phyloP scores from a whole-genome alignment of 35 echinoderm and acorn worm species.

The Amphiura filiformis region DNA sequence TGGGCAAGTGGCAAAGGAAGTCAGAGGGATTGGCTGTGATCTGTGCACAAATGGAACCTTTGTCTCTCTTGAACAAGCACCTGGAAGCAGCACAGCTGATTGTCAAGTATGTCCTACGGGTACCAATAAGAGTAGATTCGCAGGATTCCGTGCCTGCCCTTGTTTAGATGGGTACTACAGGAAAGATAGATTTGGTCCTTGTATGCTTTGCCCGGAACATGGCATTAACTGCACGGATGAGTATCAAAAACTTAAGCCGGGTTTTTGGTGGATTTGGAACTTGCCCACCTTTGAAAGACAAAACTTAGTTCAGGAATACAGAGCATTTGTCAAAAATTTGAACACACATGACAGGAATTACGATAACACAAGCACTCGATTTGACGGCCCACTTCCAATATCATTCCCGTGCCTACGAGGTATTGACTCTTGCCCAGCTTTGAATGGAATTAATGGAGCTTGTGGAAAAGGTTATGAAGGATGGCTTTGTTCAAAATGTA shows the following conservation, averaged over 20 bases:
- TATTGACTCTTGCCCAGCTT: not conserved
- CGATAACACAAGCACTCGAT: not conserved
- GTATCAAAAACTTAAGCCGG: slow-evolving; percentile 36
- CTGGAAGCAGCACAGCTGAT: not conserved
- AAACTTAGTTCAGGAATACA: not conserved
- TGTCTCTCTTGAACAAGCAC: not conserved
- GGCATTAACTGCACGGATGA: slow-evolving; percentile 51
- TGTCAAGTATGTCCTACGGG: slow-evolving; percentile 50
- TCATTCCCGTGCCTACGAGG: not conserved
- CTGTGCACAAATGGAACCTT: slow-evolving; percentile 41
- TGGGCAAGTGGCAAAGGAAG: not conserved
- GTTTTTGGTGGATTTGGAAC: slow-evolving; percentile 58
- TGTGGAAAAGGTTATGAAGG: slow-evolving; percentile 26
- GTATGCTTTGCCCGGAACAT: slow-evolving; percentile 5
- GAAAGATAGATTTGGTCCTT: slow-evolving; percentile 15
- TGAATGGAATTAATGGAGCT: not conserved
- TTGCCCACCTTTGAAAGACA: not conserved
- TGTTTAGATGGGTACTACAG: slow-evolving; percentile 38
- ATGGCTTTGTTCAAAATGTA: slow-evolving; percentile 27
- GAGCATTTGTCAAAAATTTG: not conserved
- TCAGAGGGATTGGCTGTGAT: not conserved
- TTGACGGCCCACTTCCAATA: not conserved
- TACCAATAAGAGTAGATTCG: not conserved
- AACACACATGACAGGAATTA: not conserved
- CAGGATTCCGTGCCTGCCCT: slow-evolving; percentile 38